phyloP scores from a whole-genome alignment of 2,113 vertebrate species.

The Poicephalus gulielmi region DNA sequence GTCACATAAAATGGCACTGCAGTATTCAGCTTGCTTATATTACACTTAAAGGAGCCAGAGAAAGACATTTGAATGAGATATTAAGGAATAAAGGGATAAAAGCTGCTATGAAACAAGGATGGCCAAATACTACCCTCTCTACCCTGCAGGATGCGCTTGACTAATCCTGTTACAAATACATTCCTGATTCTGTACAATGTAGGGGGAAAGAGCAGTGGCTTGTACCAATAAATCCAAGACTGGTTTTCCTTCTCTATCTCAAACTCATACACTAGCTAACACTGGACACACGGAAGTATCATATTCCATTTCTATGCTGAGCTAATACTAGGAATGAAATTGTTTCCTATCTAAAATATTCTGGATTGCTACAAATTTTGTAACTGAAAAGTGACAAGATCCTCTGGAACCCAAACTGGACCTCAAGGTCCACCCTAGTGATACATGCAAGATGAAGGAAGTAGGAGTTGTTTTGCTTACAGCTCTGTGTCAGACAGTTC shows the following conservation, averaged over 20 bases:
- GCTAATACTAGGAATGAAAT: neutral
- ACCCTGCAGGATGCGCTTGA: neutral
- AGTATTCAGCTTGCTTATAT: neutral
- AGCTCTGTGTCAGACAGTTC: neutral
- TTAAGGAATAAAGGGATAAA: neutral
- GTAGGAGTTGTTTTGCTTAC: neutral
- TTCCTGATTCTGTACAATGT: neutral
- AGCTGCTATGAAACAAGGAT: neutral
- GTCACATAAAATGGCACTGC: neutral
- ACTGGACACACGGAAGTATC: neutral
- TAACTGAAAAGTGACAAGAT: neutral
- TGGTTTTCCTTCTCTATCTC: neutral
- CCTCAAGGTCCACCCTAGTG: neutral
- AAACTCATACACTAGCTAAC: neutral
- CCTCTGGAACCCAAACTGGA: neutral
- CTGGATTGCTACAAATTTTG: neutral
- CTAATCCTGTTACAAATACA: neutral
- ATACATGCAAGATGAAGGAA: neutral
- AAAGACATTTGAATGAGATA: neutral
- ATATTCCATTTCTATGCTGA: neutral
- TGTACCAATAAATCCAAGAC: neutral
- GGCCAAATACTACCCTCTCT: neutral
- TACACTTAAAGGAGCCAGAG: neutral
- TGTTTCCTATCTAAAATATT: neutral
- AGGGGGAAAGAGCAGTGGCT: neutral